Evolutionary conservation across 2,797 vertebrate species (phyloP).

Genomic region (Naso thynnoides): DNA sequence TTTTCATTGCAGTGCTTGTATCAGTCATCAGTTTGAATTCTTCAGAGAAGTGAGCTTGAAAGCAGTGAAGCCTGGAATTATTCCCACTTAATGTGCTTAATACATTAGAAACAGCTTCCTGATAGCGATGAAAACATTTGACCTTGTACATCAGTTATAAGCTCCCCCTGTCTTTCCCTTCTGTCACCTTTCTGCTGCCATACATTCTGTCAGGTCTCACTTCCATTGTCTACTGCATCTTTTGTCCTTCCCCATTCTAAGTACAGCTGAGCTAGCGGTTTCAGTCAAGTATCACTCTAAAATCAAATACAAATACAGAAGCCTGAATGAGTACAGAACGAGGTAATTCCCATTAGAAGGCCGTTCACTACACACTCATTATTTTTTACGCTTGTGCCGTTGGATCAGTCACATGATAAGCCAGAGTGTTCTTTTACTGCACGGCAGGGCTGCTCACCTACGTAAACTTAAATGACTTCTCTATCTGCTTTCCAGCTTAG

Average conservation of each 20-base stretch:
- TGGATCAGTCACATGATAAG: conserved; percentile 15
- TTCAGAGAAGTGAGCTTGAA: not conserved
- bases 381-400: not conserved
- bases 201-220: not conserved
- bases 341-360: not conserved
- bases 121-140: not conserved
- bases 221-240: conserved; percentile 2
- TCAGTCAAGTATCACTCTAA: conserved; percentile 7
- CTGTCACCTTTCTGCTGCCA: not conserved
- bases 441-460: not conserved
- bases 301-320: conserved; percentile 11
- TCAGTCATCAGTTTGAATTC: not conserved
- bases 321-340: conserved; percentile 7
- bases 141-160: not conserved
- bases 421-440: not conserved
- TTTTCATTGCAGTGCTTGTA: not conserved
- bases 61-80: not conserved
- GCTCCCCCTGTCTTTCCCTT: not conserved
- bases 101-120: not conserved
- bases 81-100: not conserved
- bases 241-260: conserved; percentile 33
- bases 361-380: not conserved
- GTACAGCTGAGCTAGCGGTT: conserved; percentile 36
- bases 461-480: not conserved
- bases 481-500: not conserved